Evolutionary conservation across 1,140 invertebrate species (phyloP).

Genomic region (Drosophila orosa): DNA sequence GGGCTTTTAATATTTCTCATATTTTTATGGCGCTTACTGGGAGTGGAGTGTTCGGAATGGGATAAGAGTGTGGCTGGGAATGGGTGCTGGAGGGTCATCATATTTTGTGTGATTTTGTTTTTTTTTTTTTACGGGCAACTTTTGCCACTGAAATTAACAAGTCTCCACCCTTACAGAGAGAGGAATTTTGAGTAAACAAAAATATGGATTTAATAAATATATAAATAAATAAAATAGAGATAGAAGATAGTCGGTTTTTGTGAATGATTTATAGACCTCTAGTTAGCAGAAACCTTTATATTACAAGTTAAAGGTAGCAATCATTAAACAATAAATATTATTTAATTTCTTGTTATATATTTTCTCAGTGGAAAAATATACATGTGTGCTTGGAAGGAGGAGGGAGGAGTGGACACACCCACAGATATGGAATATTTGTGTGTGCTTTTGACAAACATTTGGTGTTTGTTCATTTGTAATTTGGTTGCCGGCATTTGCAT

Average conservation of each 20-base stretch:
- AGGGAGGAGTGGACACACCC: slow-evolving; percentile 7
- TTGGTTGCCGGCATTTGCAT: slow-evolving; percentile 57
- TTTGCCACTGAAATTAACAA: slow-evolving; percentile 80
- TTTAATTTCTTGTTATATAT: neutral
- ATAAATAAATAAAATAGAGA: too few relatives aligned
- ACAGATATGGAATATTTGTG: slow-evolving; percentile 30
- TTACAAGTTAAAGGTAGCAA: neutral
- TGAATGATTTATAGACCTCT: too few relatives aligned
- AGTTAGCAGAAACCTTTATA: too few relatives aligned
- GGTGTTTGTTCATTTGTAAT: slow-evolving; percentile 71
- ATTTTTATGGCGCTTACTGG: slow-evolving; percentile 69
- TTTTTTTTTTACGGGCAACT: slow-evolving; percentile 49
- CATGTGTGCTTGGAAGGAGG: neutral
- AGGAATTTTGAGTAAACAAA: neutral
- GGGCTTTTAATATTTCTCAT: slow-evolving; percentile 80
- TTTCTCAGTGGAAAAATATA: slow-evolving; percentile 7
- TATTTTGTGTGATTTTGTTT: slow-evolving; percentile 69
- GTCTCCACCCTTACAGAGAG: slow-evolving; percentile 33
- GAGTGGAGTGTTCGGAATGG: slow-evolving; percentile 17
- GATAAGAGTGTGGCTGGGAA: slow-evolving; percentile 16
- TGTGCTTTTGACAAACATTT: slow-evolving; percentile 62
- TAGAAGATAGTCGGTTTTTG: too few relatives aligned
- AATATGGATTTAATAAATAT: too few relatives aligned
- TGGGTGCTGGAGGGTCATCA: slow-evolving; percentile 58
- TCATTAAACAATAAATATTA: neutral